Evolutionary conservation across 2,113 vertebrate species (phyloP).

Genomic region (Heterochromis multidens): DNA sequence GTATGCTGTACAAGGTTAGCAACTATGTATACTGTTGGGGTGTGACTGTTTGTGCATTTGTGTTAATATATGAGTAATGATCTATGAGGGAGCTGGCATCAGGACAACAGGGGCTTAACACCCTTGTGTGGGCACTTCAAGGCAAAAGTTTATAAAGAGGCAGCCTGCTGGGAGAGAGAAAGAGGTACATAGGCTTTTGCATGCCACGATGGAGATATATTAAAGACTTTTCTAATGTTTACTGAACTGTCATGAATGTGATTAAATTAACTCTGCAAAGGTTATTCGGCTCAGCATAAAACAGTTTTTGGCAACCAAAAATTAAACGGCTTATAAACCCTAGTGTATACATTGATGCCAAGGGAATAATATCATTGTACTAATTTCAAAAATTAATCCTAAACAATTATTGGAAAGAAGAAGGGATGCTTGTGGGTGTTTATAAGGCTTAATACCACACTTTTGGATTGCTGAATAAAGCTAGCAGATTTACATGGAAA

Average conservation of each 20-base stretch:
- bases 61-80: constrained; percentile 30
- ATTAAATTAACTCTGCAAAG: constrained; percentile 51
- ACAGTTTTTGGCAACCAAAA: constrained; percentile 65
- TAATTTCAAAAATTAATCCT: constrained; percentile 59
- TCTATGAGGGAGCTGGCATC: constrained; percentile 39
- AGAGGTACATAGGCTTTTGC: not conserved
- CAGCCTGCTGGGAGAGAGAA: constrained; percentile 34
- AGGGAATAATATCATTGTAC: constrained; percentile 41
- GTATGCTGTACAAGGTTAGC: constrained; percentile 5
- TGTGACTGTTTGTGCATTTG: not conserved
- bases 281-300: constrained; percentile 55
- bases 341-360: constrained; percentile 43
- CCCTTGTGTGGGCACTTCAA: constrained; percentile 39
- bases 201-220: constrained; percentile 41
- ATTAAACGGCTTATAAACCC: constrained; percentile 58
- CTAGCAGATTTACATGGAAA: constrained; percentile 23
- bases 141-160: constrained; percentile 37
- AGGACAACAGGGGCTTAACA: constrained; percentile 2
- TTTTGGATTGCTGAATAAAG: constrained; percentile 21
- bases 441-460: constrained; percentile 32
- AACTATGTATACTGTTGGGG: constrained; percentile 1
- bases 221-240: constrained; percentile 42
- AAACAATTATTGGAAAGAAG: constrained; percentile 27
- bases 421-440: constrained; percentile 35
- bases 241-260: constrained; percentile 62